A percentile compares a stretch with the other conserved stretches of the same genome.
Conservation (phyloP, 2,113 vertebrate genomes). For the Lanius collurio region DNA sequence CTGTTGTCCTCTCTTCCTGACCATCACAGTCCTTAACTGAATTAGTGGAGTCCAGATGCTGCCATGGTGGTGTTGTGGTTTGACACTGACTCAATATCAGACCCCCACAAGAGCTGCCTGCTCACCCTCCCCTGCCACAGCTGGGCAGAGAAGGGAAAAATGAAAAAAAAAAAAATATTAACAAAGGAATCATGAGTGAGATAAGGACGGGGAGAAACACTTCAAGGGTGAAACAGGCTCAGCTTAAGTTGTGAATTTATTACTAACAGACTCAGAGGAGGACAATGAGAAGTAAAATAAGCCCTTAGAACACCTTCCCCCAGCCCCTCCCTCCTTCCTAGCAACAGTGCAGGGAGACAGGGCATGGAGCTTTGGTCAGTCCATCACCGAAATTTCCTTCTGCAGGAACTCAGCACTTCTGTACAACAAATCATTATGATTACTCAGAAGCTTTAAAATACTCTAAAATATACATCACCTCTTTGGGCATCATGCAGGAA, state of each 20-base stretch:
- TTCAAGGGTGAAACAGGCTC: not conserved
- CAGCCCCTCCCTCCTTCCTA: not conserved
- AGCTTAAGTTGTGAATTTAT: not conserved
- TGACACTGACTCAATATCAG: not conserved
- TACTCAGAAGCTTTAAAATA: too few species aligned
- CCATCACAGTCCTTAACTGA: not conserved
- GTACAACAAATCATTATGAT: too few species aligned
- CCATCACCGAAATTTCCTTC: not conserved
- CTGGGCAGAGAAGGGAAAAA: not conserved
- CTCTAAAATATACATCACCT: too few species aligned
- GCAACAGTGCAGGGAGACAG: fast-evolving
- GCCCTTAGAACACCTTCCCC: not conserved
- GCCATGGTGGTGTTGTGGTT: not conserved
- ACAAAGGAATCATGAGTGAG: not conserved
- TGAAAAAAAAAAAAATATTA: too few species aligned
- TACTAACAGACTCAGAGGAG: not conserved
- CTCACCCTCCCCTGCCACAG: not conserved
- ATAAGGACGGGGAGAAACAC: not conserved
- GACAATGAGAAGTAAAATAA: not conserved
- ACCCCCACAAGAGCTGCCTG: not conserved
- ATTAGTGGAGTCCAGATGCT: not conserved
- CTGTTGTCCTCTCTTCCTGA: not conserved
- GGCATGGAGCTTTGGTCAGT: not conserved
- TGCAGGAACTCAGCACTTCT: not conserved
- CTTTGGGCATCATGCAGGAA: too few species aligned